These are phyloP conservation scores for Forbesichthys agassizii DNA, from an alignment of 2,113 vertebrate species.

Conservation along the genomic window DNA sequence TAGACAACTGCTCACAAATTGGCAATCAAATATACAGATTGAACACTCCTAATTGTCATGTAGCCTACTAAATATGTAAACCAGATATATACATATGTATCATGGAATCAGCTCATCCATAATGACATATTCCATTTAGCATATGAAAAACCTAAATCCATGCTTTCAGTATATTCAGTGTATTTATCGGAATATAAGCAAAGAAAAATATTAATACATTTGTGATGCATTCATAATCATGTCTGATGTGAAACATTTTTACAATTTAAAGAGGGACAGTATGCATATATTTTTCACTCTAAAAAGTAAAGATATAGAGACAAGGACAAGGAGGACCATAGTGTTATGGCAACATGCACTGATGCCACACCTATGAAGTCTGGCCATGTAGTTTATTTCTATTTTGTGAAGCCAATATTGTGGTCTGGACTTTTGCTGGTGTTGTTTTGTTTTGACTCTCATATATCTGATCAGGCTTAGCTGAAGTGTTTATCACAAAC, in stretches of 20 bases:
- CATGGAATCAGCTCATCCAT: constrained; percentile 22
- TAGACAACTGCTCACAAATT: constrained; percentile 32
- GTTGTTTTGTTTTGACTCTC: constrained; percentile 22
- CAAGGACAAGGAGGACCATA: constrained; percentile 15
- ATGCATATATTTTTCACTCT: not conserved
- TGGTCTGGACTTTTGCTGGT: constrained; percentile 12
- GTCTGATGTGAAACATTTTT: constrained; percentile 1
- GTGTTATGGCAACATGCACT: constrained; percentile 31
- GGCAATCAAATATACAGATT: constrained; percentile 40
- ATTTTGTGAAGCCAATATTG: constrained; percentile 49
- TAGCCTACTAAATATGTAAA: constrained; percentile 42
- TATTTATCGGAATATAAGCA: constrained; percentile 23
- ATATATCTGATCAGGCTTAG: constrained; percentile 35
- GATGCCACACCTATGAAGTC: constrained; percentile 19
- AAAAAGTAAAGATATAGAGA: too few relatives aligned
- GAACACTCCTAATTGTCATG: constrained; percentile 17
- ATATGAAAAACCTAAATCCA: constrained; percentile 40
- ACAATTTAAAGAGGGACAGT: not conserved
- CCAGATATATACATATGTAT: constrained; percentile 37
- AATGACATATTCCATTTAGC: constrained; percentile 26
- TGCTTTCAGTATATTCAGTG: constrained; percentile 32
- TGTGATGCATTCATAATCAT: not conserved
- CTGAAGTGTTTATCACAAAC: constrained; percentile 45
- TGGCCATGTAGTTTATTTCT: constrained; percentile 41
- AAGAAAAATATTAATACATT: constrained; percentile 14